Percentiles rank a stretch among this genome's conserved stretches.
Conservation (phyloP, 2,888 invertebrate genomes). For the Drosophila infuscata region DNA sequence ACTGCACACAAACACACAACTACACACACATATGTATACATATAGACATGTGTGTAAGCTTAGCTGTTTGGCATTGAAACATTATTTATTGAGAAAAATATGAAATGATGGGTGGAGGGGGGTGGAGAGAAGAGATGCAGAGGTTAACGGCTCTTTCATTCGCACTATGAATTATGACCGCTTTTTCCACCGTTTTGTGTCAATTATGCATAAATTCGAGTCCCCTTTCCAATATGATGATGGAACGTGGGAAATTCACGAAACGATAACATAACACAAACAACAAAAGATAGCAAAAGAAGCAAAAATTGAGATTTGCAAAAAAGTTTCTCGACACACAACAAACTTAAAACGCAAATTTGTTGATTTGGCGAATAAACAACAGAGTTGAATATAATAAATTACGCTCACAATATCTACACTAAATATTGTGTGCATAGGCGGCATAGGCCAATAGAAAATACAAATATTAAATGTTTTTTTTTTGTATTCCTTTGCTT, state of each 20-base stretch:
- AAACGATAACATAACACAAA: conserved; percentile 42
- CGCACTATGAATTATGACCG: conserved; percentile 41
- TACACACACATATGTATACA: conserved; percentile 11
- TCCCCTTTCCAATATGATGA: neutral
- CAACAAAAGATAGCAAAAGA: conserved; percentile 8
- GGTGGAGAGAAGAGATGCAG: conserved; percentile 4
- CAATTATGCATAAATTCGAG: conserved; percentile 29
- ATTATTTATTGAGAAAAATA: conserved; percentile 40
- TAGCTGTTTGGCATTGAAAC: conserved; percentile 53
- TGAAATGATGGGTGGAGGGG: conserved; percentile 38
- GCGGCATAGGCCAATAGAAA: conserved; percentile 47
- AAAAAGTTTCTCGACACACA: conserved; percentile 25
- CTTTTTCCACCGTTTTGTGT: conserved; percentile 37
- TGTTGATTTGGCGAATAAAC: conserved; percentile 60
- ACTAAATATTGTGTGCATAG: conserved; percentile 9
- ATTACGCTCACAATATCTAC: conserved; percentile 45
- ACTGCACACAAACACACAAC: conserved; percentile 45
- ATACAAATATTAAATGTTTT: conserved; percentile 52
- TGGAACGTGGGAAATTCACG: conserved; percentile 39
- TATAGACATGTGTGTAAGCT: conserved; percentile 13
- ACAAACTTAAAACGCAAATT: conserved; percentile 45
- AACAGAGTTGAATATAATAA: conserved; percentile 61
- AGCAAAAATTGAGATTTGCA: conserved; percentile 2
- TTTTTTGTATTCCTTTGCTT: conserved; percentile 26
- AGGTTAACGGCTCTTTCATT: conserved; percentile 54